Evolutionary conservation across 35 echinoderm and acorn worm species (phyloP).

Genomic region (Ptychodera flava): DNA sequence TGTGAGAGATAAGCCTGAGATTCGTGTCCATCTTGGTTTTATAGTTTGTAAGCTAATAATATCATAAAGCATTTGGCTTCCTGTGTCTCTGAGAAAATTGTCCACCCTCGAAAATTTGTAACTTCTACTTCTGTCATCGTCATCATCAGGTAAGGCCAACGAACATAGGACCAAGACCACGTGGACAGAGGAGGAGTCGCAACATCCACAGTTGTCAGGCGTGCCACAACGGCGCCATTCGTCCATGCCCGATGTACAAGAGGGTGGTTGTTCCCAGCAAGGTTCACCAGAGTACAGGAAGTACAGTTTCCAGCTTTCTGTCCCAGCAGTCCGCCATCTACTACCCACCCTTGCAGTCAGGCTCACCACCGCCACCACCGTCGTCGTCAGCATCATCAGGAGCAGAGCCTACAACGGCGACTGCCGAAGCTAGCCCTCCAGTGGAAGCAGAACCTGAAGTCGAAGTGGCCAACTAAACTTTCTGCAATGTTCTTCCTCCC

Average conservation of each 20-base stretch:
- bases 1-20: no score
- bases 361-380: not conserved
- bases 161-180: conserved; percentile 44
- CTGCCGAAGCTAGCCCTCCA: not conserved
- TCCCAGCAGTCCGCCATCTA: conserved; percentile 28
- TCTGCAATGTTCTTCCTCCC: no score
- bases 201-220: conserved; percentile 55
- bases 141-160: conserved; percentile 56
- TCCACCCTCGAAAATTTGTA: no score
- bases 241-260: conserved; percentile 65
- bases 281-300: conserved; percentile 57
- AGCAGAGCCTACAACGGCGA: not conserved
- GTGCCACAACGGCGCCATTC: conserved; percentile 57
- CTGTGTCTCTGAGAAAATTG: no score
- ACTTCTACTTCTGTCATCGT: no score
- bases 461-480: no score
- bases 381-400: not conserved
- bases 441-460: not conserved
- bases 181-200: conserved; percentile 21
- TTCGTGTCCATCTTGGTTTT: no score
- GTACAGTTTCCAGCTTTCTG: conserved; percentile 77
- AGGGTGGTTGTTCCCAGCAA: conserved; percentile 37
- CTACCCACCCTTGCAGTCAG: not conserved
- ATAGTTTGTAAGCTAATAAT: no score
- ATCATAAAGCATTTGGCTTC: no score